Evolutionary conservation across 2,797 vertebrate genomes (phyloP), one percentile per base, ranked within the genome.

Genomic region (Iguana delicatissima): DNA sequence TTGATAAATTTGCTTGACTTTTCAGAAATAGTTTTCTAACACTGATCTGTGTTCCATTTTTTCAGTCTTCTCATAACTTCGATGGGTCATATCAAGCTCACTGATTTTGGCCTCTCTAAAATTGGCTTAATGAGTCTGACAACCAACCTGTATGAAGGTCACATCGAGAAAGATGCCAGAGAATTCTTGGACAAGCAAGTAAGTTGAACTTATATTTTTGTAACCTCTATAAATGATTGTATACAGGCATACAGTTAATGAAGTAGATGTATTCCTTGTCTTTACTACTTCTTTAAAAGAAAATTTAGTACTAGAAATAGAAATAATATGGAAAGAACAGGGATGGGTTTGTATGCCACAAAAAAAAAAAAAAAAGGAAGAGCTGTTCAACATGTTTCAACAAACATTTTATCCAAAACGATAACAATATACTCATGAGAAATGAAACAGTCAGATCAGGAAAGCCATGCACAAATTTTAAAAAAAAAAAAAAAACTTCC

Each of bases 101-200:
- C 99, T 2, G 99, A 99, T 96, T 99, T 99, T 26, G 99, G 99
- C 4, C 98, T 99, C 46, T 99, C 99, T 32, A 99, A 99, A 97
- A 99, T 99, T 29, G 99, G 99, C 73, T 96, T 99, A 94, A 99
- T 99, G 99, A 99, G 99, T 91, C 95, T 99, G 94, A 99, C 99
- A 86, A 99, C 99, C 5, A 99, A 99, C 95, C 96, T 99, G 89
- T 99, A 99, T 0, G 99, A 99, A 94, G 99, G 99, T 55, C 99
- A 99, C 96, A 99, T 99, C 80, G 99, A 99, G 96, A 99, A 99
- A 91, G 99, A 99, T 92, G 97, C 99, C 74, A 97, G 99, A 59
- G 99, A 99, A 96, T 99, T 99, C 96, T 96, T 99, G 89, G 99
- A 99, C 84, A 99, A 99, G 94, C 99, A 99, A 98, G 99, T 97